Percentiles rank a stretch among this genome's conserved stretches.
phyloP scores from a whole-genome alignment of 1,140 invertebrate species.

The Zaprionus capensis region DNA sequence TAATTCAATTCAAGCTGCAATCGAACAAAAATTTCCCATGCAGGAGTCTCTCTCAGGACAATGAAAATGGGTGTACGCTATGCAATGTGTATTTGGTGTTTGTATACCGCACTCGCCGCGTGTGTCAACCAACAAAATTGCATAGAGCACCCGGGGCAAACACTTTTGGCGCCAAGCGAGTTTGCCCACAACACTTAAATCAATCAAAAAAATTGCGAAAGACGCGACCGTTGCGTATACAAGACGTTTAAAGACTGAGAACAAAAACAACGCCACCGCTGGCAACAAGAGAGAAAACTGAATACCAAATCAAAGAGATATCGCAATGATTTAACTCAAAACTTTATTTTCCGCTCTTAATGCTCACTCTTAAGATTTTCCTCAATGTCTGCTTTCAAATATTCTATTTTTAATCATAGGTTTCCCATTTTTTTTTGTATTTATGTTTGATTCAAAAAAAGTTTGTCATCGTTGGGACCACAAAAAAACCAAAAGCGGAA shows the following conservation, averaged over 20 bases:
- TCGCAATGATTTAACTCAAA: constrained; percentile 10
- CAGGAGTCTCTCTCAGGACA: constrained; percentile 34
- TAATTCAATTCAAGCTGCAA: constrained; percentile 73
- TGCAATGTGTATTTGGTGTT: constrained; percentile 16
- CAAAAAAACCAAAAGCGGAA: constrained; percentile 53
- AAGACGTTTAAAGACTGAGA: constrained; percentile 38
- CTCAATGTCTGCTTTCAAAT: constrained; percentile 7
- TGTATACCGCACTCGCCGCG: constrained; percentile 62
- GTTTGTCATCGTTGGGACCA: constrained; percentile 59
- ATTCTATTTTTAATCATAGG: constrained; percentile 44
- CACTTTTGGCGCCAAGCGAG: constrained; percentile 50
- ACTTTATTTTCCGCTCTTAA: constrained; percentile 25
- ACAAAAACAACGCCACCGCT: constrained; percentile 38
- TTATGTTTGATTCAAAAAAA: constrained; percentile 32
- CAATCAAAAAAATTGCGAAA: constrained; percentile 28
- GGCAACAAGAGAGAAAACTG: constrained; percentile 18
- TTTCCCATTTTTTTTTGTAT: constrained; percentile 52
- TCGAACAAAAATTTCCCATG: constrained; percentile 40
- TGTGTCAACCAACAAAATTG: constrained; percentile 81
- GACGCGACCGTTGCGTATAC: constrained; percentile 44
- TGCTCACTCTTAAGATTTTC: constrained; percentile 12
- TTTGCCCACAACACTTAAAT: constrained; percentile 17
- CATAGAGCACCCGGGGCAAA: constrained; percentile 47
- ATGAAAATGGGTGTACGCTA: constrained; percentile 11
- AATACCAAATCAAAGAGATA: constrained; percentile 9